Evolutionary conservation across 2,797 vertebrate genomes (phyloP).

Genomic region (Rachycentron canadum): DNA sequence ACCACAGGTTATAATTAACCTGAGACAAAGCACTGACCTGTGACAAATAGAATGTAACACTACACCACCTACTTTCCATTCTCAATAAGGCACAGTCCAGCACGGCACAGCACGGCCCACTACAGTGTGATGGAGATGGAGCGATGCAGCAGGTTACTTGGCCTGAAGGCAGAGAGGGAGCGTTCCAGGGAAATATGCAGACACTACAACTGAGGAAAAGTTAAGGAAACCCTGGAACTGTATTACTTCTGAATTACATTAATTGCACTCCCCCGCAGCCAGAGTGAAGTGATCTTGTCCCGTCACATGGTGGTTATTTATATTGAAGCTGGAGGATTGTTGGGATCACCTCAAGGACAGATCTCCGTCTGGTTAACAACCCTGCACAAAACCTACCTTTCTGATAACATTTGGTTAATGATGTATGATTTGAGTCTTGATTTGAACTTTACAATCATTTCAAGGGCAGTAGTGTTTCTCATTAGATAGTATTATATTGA

Average conservation of each 20-base stretch:
- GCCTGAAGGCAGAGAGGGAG: constrained; percentile 50
- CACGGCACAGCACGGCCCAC: constrained; percentile 14
- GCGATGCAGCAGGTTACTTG: constrained; percentile 42
- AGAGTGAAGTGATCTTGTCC: constrained; percentile 42
- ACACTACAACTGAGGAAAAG: constrained; percentile 22
- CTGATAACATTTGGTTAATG: not conserved
- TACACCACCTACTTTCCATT: constrained; percentile 47
- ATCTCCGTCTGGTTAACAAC: constrained; percentile 32
- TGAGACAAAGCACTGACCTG: constrained; percentile 79
- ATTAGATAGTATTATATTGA: not conserved
- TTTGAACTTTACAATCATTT: not conserved
- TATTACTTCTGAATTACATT: constrained; percentile 59
- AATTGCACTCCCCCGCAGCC: constrained; percentile 44
- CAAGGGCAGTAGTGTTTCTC: not conserved
- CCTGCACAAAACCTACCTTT: not conserved
- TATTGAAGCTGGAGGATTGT: constrained; percentile 62
- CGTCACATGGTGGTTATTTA: constrained; percentile 65
- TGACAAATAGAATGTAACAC: constrained; percentile 82
- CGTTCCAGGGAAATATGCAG: constrained; percentile 51
- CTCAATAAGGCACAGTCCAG: constrained; percentile 25
- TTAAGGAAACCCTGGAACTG: constrained; percentile 53
- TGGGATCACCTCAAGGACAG: constrained; percentile 58
- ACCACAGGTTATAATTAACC: constrained; percentile 82
- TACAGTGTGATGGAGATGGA: constrained; percentile 51
- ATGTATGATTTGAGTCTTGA: not conserved